Evolutionary conservation across 2,113 vertebrate species (phyloP), one percentile per base, ranked within the genome.

Genomic region (Pandion haliaetus): DNA sequence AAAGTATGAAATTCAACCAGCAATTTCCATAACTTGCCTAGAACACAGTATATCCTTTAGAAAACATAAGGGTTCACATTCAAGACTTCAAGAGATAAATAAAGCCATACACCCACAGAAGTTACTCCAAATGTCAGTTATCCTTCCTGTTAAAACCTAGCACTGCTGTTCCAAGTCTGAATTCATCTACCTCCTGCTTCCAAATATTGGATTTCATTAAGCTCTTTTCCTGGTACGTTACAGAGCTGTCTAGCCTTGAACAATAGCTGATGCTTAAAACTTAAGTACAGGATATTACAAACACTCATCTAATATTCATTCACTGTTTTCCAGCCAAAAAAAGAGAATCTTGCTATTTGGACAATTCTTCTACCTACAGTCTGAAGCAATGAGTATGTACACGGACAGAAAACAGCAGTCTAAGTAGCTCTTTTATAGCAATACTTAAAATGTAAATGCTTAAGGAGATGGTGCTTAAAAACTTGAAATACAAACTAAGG

Each of bases 251-350:
- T 95, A 91, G 91, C 91, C 66, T 91, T 87, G 78, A 95, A 95
- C 93, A 93, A 97, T 87, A 94, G 86, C 81, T 96, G 93, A 97
- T 86, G 91, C 93, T 94, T 96, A 97, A 95, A 97, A 94, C 89
- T 97, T 96, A 97, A 95, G 93, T 94, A 97, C 86, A 97, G 95
- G 95, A 97, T 97, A 91, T 95, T 93, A 96, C 84, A 89, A 92
- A 89, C 38, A 86, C 91, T 96, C 94, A 96, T 97, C 86, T 93
- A 97, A 95, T 95, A 96, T 97, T 96, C 28, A 96, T 94, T 94
- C 84, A 87, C 63, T 94, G 84, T 90, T 95, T 96, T 91, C 89
- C 71, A 95, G 92, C 83, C 91, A 93, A 91, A 95, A 91, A 73
- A 50, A 24, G 15, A 70, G 3, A 66, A 73, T 49, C 52, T 82